Evolutionary conservation across 2,113 vertebrate species (phyloP), one percentile per base, ranked within the genome.

Genomic region (Apteryx mantelli): DNA sequence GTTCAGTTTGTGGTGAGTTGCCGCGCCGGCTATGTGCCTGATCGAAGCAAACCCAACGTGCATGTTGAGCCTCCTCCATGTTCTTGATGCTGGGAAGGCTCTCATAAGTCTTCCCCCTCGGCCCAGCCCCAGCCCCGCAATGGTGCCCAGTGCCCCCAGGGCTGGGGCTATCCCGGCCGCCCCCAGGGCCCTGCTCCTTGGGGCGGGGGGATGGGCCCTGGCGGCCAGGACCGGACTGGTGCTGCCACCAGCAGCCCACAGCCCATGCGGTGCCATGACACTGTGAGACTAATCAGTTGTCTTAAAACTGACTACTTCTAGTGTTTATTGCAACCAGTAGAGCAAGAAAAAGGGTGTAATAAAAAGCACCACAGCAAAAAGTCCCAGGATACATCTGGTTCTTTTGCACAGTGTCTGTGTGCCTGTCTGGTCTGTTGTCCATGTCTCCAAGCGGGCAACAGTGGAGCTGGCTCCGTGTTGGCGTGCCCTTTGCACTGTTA

Each of bases 21-120:
- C 13, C 30, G 25, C 18, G 14, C 32, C 0, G 0, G 17, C 76
- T 46, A 58, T 0, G 0, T 53, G 56, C 30, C 68, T 1, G 2
- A 1, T 6, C 21, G 0, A 0, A 0, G 0, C 3, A 13, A 60
- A 26, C 63, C 74, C 9, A 7, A 1, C n/a, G 3, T 10, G 15
- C n/a, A 5, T 11, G 40, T 38, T 0, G 1, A 58, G 36, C 82
- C 26, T 38, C 3, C 14, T 61, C 82, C 3, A 0, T 34, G 1
- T 22, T 65, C 14, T 32, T 0, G 0, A 6, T 34, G 46, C 40
- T 40, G 34, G 56, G 52, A 75, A 15, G 36, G 24, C 5, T 40
- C 30, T 40, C 0, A 0, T 2, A 50, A 58, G 22, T 44, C 19
- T 76, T 89, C 52, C 5, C 40, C 32, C n/a, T 7, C 19, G 8